Evolutionary conservation across 2,797 vertebrate species (phyloP).

Genomic region (Dendrocincla fuliginosa): DNA sequence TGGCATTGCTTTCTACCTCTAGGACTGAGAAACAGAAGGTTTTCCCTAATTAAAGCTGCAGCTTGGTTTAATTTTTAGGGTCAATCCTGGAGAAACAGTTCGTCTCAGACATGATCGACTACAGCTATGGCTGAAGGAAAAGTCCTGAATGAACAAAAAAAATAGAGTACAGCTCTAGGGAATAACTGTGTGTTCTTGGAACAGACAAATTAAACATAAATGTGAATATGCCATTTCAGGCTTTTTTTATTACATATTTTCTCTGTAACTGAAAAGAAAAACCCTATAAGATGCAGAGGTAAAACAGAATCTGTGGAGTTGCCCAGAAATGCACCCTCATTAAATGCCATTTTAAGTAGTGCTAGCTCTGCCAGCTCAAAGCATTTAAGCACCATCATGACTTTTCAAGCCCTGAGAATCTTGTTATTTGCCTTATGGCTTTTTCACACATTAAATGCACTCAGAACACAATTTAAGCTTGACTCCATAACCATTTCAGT

Average conservation of each 20-base stretch:
- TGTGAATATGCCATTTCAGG: neutral
- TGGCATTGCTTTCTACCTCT: neutral
- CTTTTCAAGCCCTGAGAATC: slow-evolving; percentile 49
- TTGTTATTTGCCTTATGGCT: slow-evolving; percentile 59
- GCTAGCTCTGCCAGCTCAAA: slow-evolving; percentile 29
- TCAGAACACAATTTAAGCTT: slow-evolving; percentile 46
- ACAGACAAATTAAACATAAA: slow-evolving; percentile 9
- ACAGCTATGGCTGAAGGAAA: neutral
- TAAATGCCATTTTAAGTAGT: slow-evolving; percentile 50
- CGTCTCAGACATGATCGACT: neutral
- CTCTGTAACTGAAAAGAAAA: neutral
- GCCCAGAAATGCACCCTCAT: slow-evolving; percentile 54
- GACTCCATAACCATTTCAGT: neutral
- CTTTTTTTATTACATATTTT: neutral
- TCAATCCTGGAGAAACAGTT: neutral
- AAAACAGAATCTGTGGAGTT: slow-evolving; percentile 34
- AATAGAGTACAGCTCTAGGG: neutral
- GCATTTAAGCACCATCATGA: slow-evolving; percentile 37
- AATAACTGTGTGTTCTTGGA: neutral
- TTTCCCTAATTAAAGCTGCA: neutral
- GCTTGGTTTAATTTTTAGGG: neutral
- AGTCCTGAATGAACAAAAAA: neutral
- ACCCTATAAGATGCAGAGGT: neutral
- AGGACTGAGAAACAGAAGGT: neutral
- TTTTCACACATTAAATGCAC: slow-evolving; percentile 52